These are phyloP conservation scores for Eubucco bourcierii DNA, from an alignment of 2,113 vertebrate genomes.

Conservation along the genomic window DNA sequence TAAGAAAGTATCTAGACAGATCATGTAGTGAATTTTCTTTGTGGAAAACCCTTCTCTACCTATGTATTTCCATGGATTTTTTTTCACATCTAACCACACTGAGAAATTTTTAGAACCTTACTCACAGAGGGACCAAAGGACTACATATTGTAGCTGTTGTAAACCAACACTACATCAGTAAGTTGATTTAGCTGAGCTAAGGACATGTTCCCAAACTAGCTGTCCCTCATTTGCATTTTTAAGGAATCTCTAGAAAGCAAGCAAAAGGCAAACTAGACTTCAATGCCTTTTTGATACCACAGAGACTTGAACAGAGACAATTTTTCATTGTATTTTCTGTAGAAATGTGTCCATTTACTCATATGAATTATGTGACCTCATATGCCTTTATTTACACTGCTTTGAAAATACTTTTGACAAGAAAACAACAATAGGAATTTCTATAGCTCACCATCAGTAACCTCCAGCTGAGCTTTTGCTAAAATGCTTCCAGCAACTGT, in stretches of 20 bases:
- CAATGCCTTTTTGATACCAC: background rate
- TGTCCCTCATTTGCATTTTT: background rate
- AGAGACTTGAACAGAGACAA: background rate
- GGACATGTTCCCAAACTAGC: background rate
- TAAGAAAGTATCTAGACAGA: background rate
- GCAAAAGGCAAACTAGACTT: background rate
- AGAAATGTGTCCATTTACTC: background rate
- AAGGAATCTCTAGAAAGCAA: background rate
- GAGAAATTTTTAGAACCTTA: background rate
- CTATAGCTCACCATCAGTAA: constrained; percentile 91
- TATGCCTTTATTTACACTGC: background rate
- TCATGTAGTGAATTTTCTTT: background rate
- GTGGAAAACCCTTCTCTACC: background rate
- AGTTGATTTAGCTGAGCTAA: background rate
- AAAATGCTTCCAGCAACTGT: constrained; percentile 98
- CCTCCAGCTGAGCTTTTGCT: constrained; percentile 98
- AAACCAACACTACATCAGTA: background rate
- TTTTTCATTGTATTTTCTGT: background rate
- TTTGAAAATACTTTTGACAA: constrained; percentile 8
- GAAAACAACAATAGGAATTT: constrained; percentile 17
- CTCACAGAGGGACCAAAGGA: background rate
- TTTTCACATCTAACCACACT: background rate
- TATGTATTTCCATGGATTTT: background rate
- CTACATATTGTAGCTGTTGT: background rate
- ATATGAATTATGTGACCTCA: background rate